Conservation (phyloP, 2,797 vertebrate species). For the Halcyon smyrnensis region DNA sequence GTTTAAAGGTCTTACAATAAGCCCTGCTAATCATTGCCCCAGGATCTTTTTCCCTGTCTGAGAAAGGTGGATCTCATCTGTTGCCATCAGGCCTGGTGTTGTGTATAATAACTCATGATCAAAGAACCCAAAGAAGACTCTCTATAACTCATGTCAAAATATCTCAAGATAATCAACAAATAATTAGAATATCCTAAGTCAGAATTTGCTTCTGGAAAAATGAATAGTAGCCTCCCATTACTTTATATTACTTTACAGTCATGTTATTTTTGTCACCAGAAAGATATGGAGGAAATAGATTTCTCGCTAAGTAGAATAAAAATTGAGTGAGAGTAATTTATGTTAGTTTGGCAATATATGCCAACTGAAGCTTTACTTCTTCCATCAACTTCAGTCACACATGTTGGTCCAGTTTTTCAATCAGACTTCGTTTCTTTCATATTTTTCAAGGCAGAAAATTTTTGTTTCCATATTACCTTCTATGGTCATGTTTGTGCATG, state of each 20-base stretch:
- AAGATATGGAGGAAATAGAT: not conserved
- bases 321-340: not conserved
- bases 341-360: not conserved
- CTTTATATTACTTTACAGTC: not conserved
- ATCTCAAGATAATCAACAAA: not conserved
- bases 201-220: not conserved
- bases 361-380: not conserved
- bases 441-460: not conserved
- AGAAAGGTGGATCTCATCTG: too few species aligned
- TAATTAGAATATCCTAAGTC: not conserved
- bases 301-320: not conserved
- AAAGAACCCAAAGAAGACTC: too few species aligned
- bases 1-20: too few species aligned
- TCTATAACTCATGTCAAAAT: not conserved
- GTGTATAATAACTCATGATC: too few species aligned
- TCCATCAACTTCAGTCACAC: not conserved
- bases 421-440: not conserved
- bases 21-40: too few species aligned
- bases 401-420: not conserved
- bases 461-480: not conserved
- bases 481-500: not conserved
- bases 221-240: not conserved
- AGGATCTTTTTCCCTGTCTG: too few species aligned
- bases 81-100: too few species aligned
- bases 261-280: not conserved